Conservation (phyloP, 2,888 invertebrate species). For the Diaperis boleti region DNA sequence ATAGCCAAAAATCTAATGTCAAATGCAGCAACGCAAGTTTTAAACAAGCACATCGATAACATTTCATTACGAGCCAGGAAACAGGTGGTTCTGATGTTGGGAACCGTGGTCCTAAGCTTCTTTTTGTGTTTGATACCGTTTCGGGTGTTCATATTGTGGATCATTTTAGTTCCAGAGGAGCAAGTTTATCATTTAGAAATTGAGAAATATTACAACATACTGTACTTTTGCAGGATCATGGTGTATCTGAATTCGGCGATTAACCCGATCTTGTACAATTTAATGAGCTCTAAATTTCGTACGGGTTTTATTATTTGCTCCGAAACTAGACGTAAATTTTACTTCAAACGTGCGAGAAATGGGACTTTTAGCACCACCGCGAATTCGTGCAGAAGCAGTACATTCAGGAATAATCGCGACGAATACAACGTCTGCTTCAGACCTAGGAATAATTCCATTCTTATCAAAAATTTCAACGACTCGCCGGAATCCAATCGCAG, state of each 20-base stretch:
- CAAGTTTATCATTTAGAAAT: constrained; percentile 77
- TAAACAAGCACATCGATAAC: constrained; percentile 79
- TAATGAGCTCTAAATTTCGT: constrained; percentile 92
- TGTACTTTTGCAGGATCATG: constrained; percentile 89
- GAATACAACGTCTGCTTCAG: constrained; percentile 60
- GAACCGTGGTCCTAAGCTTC: constrained; percentile 88
- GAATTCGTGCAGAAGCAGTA: constrained; percentile 65
- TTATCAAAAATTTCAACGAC: constrained; percentile 60
- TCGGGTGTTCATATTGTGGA: constrained; percentile 85
- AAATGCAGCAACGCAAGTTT: constrained; percentile 74
- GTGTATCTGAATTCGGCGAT: constrained; percentile 90
- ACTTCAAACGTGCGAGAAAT: constrained; percentile 65
- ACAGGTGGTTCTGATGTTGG: constrained; percentile 89
- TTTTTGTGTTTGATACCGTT: constrained; percentile 91
- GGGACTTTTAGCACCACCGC: constrained; percentile 73
- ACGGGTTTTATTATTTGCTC: constrained; percentile 81
- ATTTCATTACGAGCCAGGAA: constrained; percentile 79
- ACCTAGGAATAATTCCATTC: constrained; percentile 58
- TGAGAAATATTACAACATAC: constrained; percentile 83
- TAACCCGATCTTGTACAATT: constrained; percentile 92
- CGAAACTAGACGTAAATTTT: constrained; percentile 68
- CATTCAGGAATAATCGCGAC: constrained; percentile 58
- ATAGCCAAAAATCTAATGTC: constrained; percentile 87
- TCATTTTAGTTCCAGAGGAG: constrained; percentile 81
- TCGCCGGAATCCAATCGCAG: constrained; percentile 70